Base-by-base conservation (phyloP, 92 coral and sea anemone species). In the Zoanthus gigantus region DNA sequence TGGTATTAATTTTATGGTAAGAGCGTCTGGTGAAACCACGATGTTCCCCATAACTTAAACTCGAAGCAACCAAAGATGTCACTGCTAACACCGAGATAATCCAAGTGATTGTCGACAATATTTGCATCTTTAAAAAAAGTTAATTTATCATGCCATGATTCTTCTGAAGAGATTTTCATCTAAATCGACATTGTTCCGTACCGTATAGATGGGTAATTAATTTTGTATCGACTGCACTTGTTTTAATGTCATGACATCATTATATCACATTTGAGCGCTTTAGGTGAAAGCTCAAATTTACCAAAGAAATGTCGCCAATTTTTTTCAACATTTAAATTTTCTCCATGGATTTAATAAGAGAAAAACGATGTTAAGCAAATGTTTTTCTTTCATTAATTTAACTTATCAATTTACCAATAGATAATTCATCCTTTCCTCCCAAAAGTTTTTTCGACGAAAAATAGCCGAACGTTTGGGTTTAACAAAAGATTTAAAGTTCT, bases 161-260 rank as follows among this genome's bases (percentile, higher is more conserved):
- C 45, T 46, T 66, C 7, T 1, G 50, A 16, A 6, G 37, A 7
- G 23, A 65, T 12, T 29, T 45, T 13, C 18, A 28, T 23, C 17
- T 45, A 42, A 28, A 5, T 14, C 45, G 44, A 46, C 10, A 42
- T n/a, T 63, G 72, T 66, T 81, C 75, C 85, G 45, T 45, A 67
- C 11, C 75, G 66, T 45, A 54, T 13, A 63, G 85, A n/a, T 4
- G 74, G 14, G 58, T 81, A 15, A 81, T 81, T 81, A 81, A 81
- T 81, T 66, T 81, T 81, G 85, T 66, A 81, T 81, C 61, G 75
- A 31, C 32, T 81, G 32, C 85, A 45, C 67, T 81, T 81, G 76
- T 66, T 29, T 81, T 81, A 11, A 7, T 68, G 75, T 66, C n/a
- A 81, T 81, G 85, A 81, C 85, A 63, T 81, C 85, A 81, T 81